These are phyloP conservation scores for Chloropsis cyanopogon DNA, from an alignment of 2,113 vertebrate genomes.

Conservation along the genomic window DNA sequence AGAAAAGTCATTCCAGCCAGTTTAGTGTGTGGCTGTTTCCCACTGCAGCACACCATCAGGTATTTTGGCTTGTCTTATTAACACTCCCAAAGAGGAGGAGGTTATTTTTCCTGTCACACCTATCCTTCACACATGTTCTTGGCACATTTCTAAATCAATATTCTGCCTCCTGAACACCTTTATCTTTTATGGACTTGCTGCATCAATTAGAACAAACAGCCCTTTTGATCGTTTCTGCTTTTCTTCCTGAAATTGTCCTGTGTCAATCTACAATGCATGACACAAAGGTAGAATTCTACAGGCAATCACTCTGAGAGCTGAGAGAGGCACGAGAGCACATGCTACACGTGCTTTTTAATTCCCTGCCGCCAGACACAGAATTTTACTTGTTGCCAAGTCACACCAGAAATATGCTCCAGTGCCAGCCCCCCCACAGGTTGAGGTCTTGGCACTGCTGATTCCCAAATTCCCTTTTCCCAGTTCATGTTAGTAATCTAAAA, in stretches of 20 bases:
- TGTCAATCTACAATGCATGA: not conserved
- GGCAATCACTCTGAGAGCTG: constrained; percentile 10
- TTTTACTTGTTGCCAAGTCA: constrained; percentile 33
- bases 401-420: not conserved
- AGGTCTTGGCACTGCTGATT: not conserved
- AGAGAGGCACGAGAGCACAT: not conserved
- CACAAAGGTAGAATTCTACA: constrained; percentile 5
- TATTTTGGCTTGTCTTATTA: not conserved
- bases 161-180: constrained; percentile 25
- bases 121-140: not conserved
- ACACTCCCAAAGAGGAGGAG: not conserved
- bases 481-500: not conserved
- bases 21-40: not conserved
- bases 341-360: constrained; percentile 11
- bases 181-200: not conserved
- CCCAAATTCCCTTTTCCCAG: not conserved
- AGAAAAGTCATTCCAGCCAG: not conserved
- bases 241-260: not conserved
- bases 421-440: not conserved
- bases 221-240: not conserved
- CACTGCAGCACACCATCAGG: not conserved
- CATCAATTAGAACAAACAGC: not conserved
- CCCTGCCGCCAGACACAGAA: not conserved
- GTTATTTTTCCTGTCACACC: constrained; percentile 17
- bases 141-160: not conserved